Evolutionary conservation across 2,888 invertebrate genomes (phyloP), one percentile per base, ranked within the genome.

Genomic region (Cantharis rufa): DNA sequence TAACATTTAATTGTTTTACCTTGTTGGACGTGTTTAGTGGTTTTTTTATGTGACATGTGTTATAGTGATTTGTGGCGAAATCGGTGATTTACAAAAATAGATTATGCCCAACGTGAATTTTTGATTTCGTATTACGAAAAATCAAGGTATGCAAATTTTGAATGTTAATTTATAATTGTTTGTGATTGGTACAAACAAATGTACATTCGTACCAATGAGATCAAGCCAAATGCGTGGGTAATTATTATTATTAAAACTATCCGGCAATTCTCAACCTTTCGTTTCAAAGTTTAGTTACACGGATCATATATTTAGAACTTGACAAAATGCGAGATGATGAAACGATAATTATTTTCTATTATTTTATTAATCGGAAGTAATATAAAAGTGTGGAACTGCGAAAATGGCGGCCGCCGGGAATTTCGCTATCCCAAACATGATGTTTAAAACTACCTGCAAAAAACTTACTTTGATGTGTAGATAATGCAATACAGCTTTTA

Each of bases 391-490:
- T 75, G 61, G 71, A 64, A 71, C 16, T 74, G 69, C 24, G 62
- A 79, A 79, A 79, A 79, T 79, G 79, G 79, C 77, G 73, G 78
- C 79, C 79, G 79, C 68, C 79, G 79, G 77, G 72, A 77, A 74
- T 77, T 79, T 77, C 62, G 68, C 72, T 70, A 77, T 77, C 75
- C 72, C 74, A 77, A 72, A 79, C 79, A 74, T 62, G 27, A 75
- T 70, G 72, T 77, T 77, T 74, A 74, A 78, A 72, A 13, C 69
- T 69, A 72, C 75, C 64, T 66, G 69, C 69, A 21, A 78, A 71
- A 75, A 72, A 76, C 70, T 24, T 10, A 28, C 27, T 27, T 63
- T 62, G 69, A 62, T 71, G 75, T 70, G 63, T 69, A 73, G 73
- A 48, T 48, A 48, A 78, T 76, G 78, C 73, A 74, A 76, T 71